Percentiles rank a stretch among this genome's conserved stretches.
These are phyloP conservation scores for Petrocephalus sullivani DNA, from an alignment of 2,797 vertebrate genomes.

Conservation along the genomic window DNA sequence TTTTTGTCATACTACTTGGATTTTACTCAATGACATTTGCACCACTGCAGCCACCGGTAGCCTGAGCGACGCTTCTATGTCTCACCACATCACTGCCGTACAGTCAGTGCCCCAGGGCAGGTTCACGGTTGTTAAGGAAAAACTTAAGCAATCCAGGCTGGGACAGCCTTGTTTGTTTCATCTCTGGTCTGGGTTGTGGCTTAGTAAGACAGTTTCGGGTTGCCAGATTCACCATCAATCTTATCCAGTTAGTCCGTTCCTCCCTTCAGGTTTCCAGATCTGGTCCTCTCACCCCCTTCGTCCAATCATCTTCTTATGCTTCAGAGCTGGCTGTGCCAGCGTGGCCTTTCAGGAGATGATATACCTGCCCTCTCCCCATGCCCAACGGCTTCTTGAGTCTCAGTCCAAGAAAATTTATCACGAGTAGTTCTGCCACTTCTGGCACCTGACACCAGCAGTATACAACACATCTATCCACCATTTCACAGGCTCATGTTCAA, in stretches of 20 bases:
- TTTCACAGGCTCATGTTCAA: not conserved
- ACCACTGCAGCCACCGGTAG: not conserved
- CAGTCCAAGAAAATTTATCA: not conserved
- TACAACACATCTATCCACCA: not conserved
- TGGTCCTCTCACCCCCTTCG: not conserved
- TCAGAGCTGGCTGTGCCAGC: not conserved
- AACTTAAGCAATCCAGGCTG: not conserved
- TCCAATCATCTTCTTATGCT: not conserved
- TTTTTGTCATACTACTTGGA: not conserved
- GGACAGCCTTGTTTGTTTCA: no score
- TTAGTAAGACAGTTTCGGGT: not conserved
- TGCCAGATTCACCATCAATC: not conserved
- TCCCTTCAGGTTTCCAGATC: not conserved
- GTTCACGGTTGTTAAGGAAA: not conserved
- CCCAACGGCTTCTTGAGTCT: not conserved
- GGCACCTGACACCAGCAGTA: not conserved
- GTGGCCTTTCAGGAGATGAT: not conserved
- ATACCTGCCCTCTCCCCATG: not conserved
- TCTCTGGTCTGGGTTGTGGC: no score
- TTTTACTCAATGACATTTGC: not conserved
- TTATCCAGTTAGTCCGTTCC: not conserved
- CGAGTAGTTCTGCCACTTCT: not conserved
- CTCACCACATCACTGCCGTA: not conserved
- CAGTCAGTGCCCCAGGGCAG: not conserved
- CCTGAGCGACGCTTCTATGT: not conserved